Conservation (phyloP, 2,888 invertebrate genomes). For the Tanytarsus gracilentus region DNA sequence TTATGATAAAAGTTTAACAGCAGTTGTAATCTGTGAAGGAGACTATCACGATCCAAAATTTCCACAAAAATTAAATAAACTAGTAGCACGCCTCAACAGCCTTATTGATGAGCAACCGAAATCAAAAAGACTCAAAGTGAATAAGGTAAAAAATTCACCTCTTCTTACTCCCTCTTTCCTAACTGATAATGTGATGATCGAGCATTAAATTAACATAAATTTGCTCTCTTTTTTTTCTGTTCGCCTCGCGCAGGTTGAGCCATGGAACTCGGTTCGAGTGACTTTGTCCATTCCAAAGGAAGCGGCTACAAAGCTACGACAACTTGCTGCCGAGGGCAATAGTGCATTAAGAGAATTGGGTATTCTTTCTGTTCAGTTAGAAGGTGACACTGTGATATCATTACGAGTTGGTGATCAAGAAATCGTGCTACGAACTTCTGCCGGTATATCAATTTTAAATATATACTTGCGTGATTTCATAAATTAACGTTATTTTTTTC, state of each 20-base stretch:
- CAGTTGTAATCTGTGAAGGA: slow-evolving; percentile 87
- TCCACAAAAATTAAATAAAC: slow-evolving; percentile 66
- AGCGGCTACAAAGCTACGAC: slow-evolving; percentile 83
- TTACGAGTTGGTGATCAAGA: slow-evolving; percentile 64
- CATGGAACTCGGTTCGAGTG: slow-evolving; percentile 97
- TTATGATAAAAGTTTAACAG: slow-evolving; percentile 56
- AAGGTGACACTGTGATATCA: slow-evolving; percentile 73
- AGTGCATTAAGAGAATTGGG: slow-evolving; percentile 82
- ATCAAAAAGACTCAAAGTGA: slow-evolving; percentile 54
- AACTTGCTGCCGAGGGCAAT: slow-evolving; percentile 85
- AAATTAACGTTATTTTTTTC: slow-evolving; percentile 1
- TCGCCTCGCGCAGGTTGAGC: slow-evolving; percentile 60
- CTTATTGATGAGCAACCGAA: slow-evolving; percentile 56
- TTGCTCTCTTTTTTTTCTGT: slow-evolving; percentile 2
- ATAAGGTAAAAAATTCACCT: slow-evolving; percentile 43
- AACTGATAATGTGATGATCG: neutral
- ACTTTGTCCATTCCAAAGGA: slow-evolving; percentile 95
- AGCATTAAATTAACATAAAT: neutral
- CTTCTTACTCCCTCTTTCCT: neutral
- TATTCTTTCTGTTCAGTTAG: slow-evolving; percentile 90
- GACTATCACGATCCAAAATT: slow-evolving; percentile 81
- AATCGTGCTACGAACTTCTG: slow-evolving; percentile 52
- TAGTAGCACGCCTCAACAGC: slow-evolving; percentile 68
- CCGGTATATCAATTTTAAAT: neutral
- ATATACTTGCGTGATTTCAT: neutral